Base-by-base conservation (phyloP, 2,797 vertebrate genomes). In the Pterois miles region DNA sequence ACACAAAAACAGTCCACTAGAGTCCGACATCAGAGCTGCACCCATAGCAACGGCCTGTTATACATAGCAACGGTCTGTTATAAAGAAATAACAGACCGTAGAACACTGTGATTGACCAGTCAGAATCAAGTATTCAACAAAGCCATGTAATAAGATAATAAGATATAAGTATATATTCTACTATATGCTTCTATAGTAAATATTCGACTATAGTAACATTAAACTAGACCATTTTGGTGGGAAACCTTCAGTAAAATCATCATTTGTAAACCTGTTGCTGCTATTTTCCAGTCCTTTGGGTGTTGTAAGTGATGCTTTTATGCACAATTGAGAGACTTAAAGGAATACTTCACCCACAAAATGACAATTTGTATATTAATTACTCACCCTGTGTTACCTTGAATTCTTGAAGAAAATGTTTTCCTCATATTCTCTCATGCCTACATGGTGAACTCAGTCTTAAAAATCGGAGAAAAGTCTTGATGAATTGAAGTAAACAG, bases 401-500 rank as follows among this genome's bases (percentile, higher is more conserved):
- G 8, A 56, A 31, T 10, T 58, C 18, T 33, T 58, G 20, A 59
- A n/a, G n/a, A 59, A 34, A 34, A 59, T 18, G 0, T n/a, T 33
- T 53, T 34, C n/a, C n/a, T n/a, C n/a, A n/a, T n/a, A n/a, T n/a
- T 13, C 40, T 43, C 14, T 18, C 1, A 0, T 20, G 56, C 29
- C 29, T 33, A 2, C 7, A 4, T 4, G 6, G 0, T 12, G 57
- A 13, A 34, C 57, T 6, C 0, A n/a, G n/a, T n/a, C n/a, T n/a
- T n/a, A 33, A n/a, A 58, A 33, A 7, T 11, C 2, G 10, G 50
- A 11, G 20, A 34, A 23, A 36, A 14, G 1, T 23, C 20, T 14
- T 13, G 12, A 22, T 59, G 10, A 36, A 8, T 7, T 34, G 2
- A n/a, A 0, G 31, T n/a, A 34, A 1, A n/a, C 12, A 27, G 1